Conservation (phyloP, 2,113 vertebrate species). For the Cranoglanis bouderius region DNA sequence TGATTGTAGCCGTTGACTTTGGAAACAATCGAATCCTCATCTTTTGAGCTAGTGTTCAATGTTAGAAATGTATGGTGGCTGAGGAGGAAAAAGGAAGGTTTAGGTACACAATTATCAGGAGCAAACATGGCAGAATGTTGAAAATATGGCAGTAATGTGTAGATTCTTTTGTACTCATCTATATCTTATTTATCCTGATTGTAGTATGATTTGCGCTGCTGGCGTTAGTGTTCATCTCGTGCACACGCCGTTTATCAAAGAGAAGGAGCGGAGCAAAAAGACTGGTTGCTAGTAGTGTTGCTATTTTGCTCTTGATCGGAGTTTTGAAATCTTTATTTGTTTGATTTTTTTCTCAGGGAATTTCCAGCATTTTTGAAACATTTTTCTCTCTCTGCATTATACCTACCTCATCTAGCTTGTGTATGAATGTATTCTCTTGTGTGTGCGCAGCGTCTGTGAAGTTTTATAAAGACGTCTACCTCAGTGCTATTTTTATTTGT, state of each 20-base stretch:
- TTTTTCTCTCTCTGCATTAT: conserved; percentile 84
- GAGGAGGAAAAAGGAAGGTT: conserved; percentile 42
- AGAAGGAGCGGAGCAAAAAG: conserved; percentile 43
- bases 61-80: conserved; percentile 29
- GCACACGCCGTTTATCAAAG: conserved; percentile 42
- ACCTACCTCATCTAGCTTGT: conserved; percentile 98
- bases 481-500: conserved; percentile 67
- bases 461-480: conserved; percentile 82
- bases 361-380: conserved; percentile 82
- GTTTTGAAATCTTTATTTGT: conserved; percentile 53
- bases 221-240: conserved; percentile 35
- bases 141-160: conserved; percentile 31
- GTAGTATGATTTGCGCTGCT: conserved; percentile 48
- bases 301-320: conserved; percentile 52
- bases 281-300: conserved; percentile 24
- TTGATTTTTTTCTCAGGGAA: conserved; percentile 92
- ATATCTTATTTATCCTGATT: conserved; percentile 46
- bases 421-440: conserved; percentile 92
- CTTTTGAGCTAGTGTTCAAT: conserved; percentile 74
- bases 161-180: conserved; percentile 37
- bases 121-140: conserved; percentile 45
- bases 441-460: conserved; percentile 96
- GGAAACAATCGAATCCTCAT: conserved; percentile 98
- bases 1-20: conserved; percentile 97
- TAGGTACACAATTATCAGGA: conserved; percentile 52